Evolutionary conservation across 2,888 invertebrate genomes (phyloP).

Genomic region (Agrenia bidenticulata): DNA sequence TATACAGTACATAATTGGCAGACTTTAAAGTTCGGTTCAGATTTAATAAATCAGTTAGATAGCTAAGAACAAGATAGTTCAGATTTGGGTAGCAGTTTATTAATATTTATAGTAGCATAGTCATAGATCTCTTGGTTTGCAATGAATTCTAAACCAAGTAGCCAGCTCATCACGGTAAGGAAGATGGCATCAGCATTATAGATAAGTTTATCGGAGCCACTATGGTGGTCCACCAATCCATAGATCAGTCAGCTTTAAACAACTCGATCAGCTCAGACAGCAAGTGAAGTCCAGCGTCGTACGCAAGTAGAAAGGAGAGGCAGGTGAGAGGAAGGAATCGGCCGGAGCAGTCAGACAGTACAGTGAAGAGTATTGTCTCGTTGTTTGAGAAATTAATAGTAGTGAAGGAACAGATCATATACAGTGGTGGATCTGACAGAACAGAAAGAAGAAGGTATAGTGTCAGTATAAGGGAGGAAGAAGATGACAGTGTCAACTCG

Average conservation of each 20-base stretch:
- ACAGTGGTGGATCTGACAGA: conserved; percentile 2
- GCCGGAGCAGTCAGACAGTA: conserved; percentile 10
- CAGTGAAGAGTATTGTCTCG: not conserved
- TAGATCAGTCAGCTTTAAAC: too few species aligned
- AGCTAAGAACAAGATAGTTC: not conserved
- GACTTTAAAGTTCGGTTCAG: not conserved
- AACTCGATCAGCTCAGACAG: conserved; percentile 6
- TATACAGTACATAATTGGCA: conserved; percentile 15
- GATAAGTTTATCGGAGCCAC: too few species aligned
- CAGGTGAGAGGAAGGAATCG: not conserved
- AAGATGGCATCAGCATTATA: too few species aligned
- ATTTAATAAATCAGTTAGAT: conserved; percentile 13
- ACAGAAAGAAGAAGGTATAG: conserved; percentile 1
- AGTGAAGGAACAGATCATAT: conserved; percentile 2
- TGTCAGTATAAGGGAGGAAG: not conserved
- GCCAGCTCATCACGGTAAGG: too few species aligned
- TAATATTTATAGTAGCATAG: not conserved
- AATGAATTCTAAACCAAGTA: too few species aligned
- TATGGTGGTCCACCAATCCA: too few species aligned
- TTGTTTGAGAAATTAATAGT: not conserved
- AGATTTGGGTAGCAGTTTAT: conserved; percentile 9
- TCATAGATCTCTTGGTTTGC: not conserved
- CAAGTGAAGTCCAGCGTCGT: conserved; percentile 8
- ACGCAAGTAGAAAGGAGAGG: not conserved
- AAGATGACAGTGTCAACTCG: not conserved